Conservation (phyloP, 2,797 vertebrate genomes). For the Cossypha dichroa region DNA sequence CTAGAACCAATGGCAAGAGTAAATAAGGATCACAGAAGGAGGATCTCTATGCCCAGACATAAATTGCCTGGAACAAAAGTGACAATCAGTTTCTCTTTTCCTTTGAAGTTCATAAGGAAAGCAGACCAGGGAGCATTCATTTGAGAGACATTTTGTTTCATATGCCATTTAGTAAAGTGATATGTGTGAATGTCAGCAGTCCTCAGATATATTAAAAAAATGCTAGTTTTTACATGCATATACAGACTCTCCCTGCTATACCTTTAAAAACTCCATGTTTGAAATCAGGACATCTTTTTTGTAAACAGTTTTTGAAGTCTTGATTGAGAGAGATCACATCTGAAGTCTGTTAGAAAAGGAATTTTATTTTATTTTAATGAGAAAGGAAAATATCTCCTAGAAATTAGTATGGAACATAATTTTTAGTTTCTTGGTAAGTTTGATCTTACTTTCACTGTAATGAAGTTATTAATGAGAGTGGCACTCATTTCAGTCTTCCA, state of each 20-base stretch:
- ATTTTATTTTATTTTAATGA: not conserved
- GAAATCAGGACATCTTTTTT: not conserved
- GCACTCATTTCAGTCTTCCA: not conserved
- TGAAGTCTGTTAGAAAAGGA: not conserved
- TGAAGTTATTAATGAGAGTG: not conserved
- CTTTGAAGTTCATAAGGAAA: slow-evolving; percentile 1
- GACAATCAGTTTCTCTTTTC: not conserved
- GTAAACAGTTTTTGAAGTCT: not conserved
- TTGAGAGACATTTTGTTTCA: not conserved
- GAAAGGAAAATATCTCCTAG: not conserved
- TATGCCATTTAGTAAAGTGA: not conserved
- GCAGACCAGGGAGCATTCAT: not conserved
- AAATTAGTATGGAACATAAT: not conserved
- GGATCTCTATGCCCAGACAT: not conserved
- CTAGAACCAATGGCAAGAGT: not conserved
- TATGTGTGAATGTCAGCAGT: not conserved
- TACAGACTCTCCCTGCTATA: not conserved
- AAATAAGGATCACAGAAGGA: not conserved
- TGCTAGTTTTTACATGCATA: not conserved
- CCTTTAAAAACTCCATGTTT: not conserved
- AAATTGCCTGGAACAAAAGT: not conserved
- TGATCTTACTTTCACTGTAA: not conserved
- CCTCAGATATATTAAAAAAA: not conserved
- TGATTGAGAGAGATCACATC: not conserved
- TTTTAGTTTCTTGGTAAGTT: slow-evolving; percentile 13